Percentiles rank a stretch among this genome's conserved stretches.
Conservation (phyloP, 2,113 vertebrate species). For the Indicator indicator region DNA sequence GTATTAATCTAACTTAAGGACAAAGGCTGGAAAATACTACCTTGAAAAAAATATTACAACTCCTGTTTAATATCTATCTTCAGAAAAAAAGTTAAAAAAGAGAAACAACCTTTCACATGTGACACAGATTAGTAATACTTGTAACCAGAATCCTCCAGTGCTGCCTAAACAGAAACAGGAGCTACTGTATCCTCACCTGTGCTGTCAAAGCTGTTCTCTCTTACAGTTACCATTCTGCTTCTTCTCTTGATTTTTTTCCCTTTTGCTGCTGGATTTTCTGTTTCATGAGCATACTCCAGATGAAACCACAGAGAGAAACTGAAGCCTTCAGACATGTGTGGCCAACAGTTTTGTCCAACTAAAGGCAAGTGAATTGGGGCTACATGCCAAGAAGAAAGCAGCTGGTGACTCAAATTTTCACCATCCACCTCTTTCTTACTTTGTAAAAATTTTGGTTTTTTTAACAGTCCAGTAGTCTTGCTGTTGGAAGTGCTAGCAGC, state of each 20-base stretch:
- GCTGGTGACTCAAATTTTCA: constrained; percentile 74
- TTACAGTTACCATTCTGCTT: constrained; percentile 41
- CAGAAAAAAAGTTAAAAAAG: background rate
- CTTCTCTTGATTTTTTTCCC: constrained; percentile 76
- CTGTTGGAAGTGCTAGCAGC: constrained; percentile 56
- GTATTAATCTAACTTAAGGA: background rate
- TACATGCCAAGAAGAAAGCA: constrained; percentile 90
- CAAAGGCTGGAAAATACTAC: background rate
- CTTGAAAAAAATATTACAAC: background rate
- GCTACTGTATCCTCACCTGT: constrained; percentile 66
- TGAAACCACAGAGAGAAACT: constrained; percentile 91
- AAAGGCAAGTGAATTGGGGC: constrained; percentile 91
- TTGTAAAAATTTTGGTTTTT: constrained; percentile 79
- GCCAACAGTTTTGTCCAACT: constrained; percentile 97
- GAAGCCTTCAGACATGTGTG: constrained; percentile 95
- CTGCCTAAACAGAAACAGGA: background rate
- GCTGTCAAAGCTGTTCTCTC: constrained; percentile 72
- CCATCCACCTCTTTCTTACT: constrained; percentile 76
- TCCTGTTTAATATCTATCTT: background rate
- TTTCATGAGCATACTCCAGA: constrained; percentile 68
- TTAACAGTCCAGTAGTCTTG: constrained; percentile 66
- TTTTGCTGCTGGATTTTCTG: constrained; percentile 57
- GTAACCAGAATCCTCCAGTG: background rate
- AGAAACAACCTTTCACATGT: background rate
- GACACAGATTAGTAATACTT: background rate